Evolutionary conservation across 2,113 vertebrate species (phyloP), one percentile per base, ranked within the genome.

Genomic region (Pungitius pungitius): DNA sequence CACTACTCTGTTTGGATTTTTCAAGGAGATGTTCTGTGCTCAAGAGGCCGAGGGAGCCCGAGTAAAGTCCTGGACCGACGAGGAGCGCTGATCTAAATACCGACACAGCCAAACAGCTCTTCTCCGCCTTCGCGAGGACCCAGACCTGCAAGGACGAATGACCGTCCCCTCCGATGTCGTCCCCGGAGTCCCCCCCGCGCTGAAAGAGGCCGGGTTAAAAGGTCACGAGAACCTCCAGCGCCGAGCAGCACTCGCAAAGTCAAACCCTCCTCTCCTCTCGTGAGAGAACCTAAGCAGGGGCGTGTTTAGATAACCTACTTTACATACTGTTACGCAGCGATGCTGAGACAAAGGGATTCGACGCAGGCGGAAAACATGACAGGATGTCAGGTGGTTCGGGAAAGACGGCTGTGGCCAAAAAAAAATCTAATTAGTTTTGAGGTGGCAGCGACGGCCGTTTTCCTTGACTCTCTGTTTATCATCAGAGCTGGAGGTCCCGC

Each of bases 61-160:
- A 39, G 73, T 77, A 64, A 87, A 85, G 79, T 83, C 81, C 59
- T 68, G 73, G 74, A 81, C 70, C 74, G 87, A 82, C 77, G 74
- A 86, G 83, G 74, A 85, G 75, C 18, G 49, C 61, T 68, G 89
- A 88, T 86, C 91, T 87, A 91, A 92, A 92, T 90, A 91, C 83
- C 84, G 90, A 85, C 86, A 84, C 51, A 18, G 74, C 61, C 73
- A 83, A 87, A n/a, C 89, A 83, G 84, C 87, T 86, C 74, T 74
- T 85, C 77, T 83, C 55, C 65, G 76, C 64, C 83, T n/a, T 85
- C 84, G 80, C 83, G 84, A 87, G 86, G 84, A 89, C 88, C 81
- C 57, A 18, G 84, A 86, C 83, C 85, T 85, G 86, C 87, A 83
- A 91, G 91, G 89, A 90, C 90, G 83, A 90, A 90, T 81, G 85